phyloP scores from a whole-genome alignment of 2,888 invertebrate species.

The Augiades crinisus region DNA sequence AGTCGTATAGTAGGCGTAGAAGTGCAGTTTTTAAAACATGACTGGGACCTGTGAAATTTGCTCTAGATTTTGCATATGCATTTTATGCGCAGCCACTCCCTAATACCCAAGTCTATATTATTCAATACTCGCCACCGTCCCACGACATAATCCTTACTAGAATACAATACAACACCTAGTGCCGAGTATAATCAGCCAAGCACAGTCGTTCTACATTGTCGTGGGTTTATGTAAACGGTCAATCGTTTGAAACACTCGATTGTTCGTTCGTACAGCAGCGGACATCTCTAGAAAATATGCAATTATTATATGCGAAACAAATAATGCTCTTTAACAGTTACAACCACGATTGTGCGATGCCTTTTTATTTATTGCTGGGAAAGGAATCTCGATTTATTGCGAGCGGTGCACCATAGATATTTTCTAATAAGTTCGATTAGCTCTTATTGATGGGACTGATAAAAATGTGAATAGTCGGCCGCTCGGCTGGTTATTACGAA shows the following conservation, averaged over 20 bases:
- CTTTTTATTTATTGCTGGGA: constrained; percentile 66
- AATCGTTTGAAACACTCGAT: not conserved
- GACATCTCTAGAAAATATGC: constrained; percentile 54
- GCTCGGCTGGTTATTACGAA: not conserved
- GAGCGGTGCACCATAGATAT: constrained; percentile 17
- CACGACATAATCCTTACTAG: too few species aligned
- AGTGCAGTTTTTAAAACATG: too few species aligned
- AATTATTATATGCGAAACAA: constrained; percentile 79
- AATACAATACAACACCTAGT: too few species aligned
- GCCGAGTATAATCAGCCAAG: too few species aligned
- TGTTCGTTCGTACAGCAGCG: not conserved
- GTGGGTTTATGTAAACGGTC: too few species aligned
- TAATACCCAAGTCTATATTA: too few species aligned
- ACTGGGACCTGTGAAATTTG: too few species aligned
- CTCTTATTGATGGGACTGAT: constrained; percentile 23
- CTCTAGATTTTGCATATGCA: too few species aligned
- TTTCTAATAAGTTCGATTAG: constrained; percentile 28
- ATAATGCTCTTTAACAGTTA: constrained; percentile 62
- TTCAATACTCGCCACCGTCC: too few species aligned
- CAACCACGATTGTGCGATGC: constrained; percentile 39
- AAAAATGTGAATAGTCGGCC: constrained; percentile 22
- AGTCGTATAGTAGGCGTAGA: too few species aligned
- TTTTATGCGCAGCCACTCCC: too few species aligned
- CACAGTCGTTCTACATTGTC: too few species aligned
- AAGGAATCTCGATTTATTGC: constrained; percentile 46